Percentiles rank a stretch among this genome's conserved stretches.
Conservation (phyloP, 2,888 invertebrate genomes). For the Homarus gammarus region DNA sequence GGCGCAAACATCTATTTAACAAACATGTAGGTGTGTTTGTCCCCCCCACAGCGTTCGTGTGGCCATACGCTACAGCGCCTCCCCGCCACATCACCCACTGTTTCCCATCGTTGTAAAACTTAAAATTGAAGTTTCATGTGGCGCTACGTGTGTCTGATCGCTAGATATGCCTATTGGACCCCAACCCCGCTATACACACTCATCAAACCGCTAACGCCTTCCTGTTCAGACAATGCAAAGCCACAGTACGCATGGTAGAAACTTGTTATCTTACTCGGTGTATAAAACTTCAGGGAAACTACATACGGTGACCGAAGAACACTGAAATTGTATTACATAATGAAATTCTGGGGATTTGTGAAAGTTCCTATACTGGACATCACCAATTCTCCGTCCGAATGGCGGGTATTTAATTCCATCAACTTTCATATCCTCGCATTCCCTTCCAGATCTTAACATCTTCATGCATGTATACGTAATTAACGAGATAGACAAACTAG, state of each 20-base stretch:
- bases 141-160: slow-evolving; percentile 49
- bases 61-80: background rate
- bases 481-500: background rate
- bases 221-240: too few species aligned
- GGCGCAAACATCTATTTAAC: too few species aligned
- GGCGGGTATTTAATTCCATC: background rate
- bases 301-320: background rate
- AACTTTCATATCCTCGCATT: background rate
- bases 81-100: slow-evolving; percentile 32
- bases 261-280: too few species aligned
- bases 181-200: slow-evolving; percentile 34
- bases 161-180: slow-evolving; percentile 60
- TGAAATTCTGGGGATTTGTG: slow-evolving; percentile 68
- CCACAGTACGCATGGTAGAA: too few species aligned
- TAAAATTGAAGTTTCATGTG: slow-evolving; percentile 62
- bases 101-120: slow-evolving; percentile 62
- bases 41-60: background rate
- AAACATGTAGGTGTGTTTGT: too few species aligned
- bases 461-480: background rate
- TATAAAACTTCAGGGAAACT: too few species aligned
- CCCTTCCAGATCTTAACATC: background rate
- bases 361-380: slow-evolving; percentile 69
- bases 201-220: background rate
- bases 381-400: slow-evolving; percentile 48
- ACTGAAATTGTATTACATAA: slow-evolving; percentile 44